phyloP scores from a whole-genome alignment of 2,888 invertebrate species.

The Zaprionus lineosus region DNA sequence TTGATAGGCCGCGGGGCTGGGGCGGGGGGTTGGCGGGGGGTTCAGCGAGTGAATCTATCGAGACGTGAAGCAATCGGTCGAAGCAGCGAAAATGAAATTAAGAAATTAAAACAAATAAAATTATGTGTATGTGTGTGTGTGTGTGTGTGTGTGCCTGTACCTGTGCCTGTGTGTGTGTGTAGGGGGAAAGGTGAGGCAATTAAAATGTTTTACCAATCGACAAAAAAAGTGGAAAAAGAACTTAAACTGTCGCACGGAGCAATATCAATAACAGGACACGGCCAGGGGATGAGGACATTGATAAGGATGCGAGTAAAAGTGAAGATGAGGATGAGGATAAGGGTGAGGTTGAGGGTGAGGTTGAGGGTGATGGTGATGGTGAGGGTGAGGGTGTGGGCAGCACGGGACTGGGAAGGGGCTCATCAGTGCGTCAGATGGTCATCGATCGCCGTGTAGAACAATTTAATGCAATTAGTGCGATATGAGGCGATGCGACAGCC shows the following conservation, averaged over 20 bases:
- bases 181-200: conserved; percentile 31
- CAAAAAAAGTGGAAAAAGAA: conserved; percentile 17
- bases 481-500: conserved; percentile 44
- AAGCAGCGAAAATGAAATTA: conserved; percentile 40
- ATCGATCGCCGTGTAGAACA: conserved; percentile 60
- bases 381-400: too few relatives aligned
- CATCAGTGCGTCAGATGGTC: conserved; percentile 70
- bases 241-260: conserved; percentile 52
- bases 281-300: background rate
- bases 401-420: too few relatives aligned
- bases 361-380: too few relatives aligned
- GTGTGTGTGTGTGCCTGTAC: too few relatives aligned
- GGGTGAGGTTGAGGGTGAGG: too few relatives aligned
- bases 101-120: conserved; percentile 57
- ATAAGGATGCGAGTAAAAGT: background rate
- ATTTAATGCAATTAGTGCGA: conserved; percentile 76
- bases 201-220: conserved; percentile 54
- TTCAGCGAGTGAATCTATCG: background rate
- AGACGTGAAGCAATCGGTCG: conserved; percentile 20
- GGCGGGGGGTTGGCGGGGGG: too few relatives aligned
- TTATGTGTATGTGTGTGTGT: too few relatives aligned
- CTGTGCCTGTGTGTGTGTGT: too few relatives aligned
- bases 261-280: conserved; percentile 45
- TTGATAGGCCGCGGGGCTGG: too few relatives aligned
- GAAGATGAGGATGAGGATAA: too few relatives aligned